These are phyloP conservation scores for Carollia perspicillata DNA, from an alignment of 2,113 vertebrate species.

Conservation along the genomic window DNA sequence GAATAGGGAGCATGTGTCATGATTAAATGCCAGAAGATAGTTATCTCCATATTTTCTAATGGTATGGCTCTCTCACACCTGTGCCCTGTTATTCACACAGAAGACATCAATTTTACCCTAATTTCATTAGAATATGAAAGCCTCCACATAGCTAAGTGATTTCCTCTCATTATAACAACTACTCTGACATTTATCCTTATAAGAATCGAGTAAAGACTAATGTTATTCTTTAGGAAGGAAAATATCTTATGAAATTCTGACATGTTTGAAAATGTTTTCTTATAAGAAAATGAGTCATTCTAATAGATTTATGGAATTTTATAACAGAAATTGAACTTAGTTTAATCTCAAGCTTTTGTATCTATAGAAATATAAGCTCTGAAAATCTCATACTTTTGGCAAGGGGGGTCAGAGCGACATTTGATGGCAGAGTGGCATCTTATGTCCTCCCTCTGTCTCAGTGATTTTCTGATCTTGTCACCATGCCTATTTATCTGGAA, in stretches of 20 bases:
- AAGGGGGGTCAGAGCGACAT: neutral
- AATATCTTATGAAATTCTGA: slow-evolving; percentile 15
- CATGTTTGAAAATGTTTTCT: slow-evolving; percentile 39
- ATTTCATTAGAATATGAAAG: slow-evolving; percentile 33
- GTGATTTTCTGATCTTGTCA: neutral
- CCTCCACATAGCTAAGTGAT: slow-evolving; percentile 7
- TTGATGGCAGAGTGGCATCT: neutral
- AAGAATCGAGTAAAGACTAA: neutral
- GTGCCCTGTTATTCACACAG: neutral
- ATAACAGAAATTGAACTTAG: neutral
- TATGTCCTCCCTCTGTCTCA: neutral
- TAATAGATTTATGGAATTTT: neutral
- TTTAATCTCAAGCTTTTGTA: neutral
- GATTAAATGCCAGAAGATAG: slow-evolving; percentile 13
- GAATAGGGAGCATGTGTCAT: neutral
- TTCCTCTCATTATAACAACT: slow-evolving; percentile 17
- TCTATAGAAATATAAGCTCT: neutral
- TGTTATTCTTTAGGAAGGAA: slow-evolving; percentile 33
- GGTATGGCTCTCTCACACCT: neutral
- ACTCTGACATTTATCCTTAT: slow-evolving; percentile 31
- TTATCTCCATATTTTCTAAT: neutral
- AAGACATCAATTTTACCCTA: slow-evolving; percentile 15
- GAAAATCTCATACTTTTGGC: neutral
- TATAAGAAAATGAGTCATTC: neutral
- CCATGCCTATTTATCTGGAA: neutral